phyloP scores from a whole-genome alignment of 2,797 vertebrate species.

The Chaunax sp. region DNA sequence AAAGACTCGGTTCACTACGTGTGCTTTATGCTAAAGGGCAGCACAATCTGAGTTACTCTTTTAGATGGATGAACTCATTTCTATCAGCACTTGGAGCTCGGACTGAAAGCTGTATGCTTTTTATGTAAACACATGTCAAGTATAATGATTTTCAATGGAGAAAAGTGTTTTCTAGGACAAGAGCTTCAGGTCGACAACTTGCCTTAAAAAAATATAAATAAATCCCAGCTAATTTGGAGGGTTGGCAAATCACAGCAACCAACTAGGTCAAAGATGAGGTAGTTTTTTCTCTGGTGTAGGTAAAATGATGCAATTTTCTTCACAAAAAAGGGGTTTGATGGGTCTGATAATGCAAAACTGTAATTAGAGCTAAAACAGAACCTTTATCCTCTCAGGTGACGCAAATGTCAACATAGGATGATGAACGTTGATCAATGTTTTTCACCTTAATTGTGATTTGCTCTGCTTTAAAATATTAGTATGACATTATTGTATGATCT shows the following conservation, averaged over 20 bases:
- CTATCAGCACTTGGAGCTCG: constrained; percentile 1
- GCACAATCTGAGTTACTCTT: constrained; percentile 32
- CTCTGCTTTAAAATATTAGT: too few species aligned
- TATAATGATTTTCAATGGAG: constrained; percentile 35
- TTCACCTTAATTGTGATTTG: too few species aligned
- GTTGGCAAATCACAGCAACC: constrained; percentile 18
- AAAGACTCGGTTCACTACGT: constrained; percentile 32
- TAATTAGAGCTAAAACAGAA: constrained; percentile 41
- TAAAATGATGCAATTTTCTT: constrained; percentile 14
- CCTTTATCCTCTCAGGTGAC: neutral
- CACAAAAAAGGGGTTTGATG: constrained; percentile 40
- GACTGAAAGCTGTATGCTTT: constrained; percentile 23
- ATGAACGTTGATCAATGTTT: too few species aligned
- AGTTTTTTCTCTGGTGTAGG: constrained; percentile 42
- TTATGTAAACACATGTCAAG: constrained; percentile 53
- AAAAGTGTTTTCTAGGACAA: constrained; percentile 30
- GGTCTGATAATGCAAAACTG: neutral
- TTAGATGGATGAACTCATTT: constrained; percentile 20
- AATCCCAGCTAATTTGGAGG: constrained; percentile 17
- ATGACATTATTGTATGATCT: neutral
- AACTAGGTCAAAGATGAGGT: constrained; percentile 57
- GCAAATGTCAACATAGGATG: too few species aligned
- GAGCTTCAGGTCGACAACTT: constrained; percentile 25
- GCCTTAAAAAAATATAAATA: constrained; percentile 20
- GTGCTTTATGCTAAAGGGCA: constrained; percentile 43